phyloP scores from a whole-genome alignment of 30 jellyfish, hydroid and myxozoan genomes.

The Hydractinia echinata region DNA sequence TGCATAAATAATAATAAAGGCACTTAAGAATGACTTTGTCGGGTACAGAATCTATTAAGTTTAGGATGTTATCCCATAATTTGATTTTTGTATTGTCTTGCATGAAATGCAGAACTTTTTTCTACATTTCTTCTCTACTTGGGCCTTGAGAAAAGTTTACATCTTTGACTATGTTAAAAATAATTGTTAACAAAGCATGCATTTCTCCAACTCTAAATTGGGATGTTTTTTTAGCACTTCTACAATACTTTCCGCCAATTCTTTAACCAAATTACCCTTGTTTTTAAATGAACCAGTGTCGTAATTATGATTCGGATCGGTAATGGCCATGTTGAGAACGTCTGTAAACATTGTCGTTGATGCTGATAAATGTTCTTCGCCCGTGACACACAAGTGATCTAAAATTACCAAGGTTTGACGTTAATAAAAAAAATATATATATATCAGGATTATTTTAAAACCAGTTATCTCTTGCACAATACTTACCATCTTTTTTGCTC shows the following conservation, averaged over 20 bases:
- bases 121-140: conserved; percentile 5
- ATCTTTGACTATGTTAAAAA: background rate
- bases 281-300: background rate
- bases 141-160: background rate
- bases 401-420: too few relatives aligned
- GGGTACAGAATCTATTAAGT: background rate
- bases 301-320: background rate
- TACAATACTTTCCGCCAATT: background rate
- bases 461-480: too few relatives aligned
- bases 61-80: background rate
- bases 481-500: too few relatives aligned
- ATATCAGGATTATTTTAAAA: too few relatives aligned
- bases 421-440: too few relatives aligned
- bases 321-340: background rate
- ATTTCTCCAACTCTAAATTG: too few relatives aligned
- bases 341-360: background rate
- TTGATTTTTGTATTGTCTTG: background rate
- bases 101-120: background rate
- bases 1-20: background rate
- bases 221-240: background rate
- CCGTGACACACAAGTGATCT: background rate
- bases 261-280: background rate
- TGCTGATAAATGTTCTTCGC: background rate
- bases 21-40: background rate
- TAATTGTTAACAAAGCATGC: too few relatives aligned